These are phyloP conservation scores for Druceiella hillmani DNA, from an alignment of 2,888 invertebrate species.

Conservation along the genomic window DNA sequence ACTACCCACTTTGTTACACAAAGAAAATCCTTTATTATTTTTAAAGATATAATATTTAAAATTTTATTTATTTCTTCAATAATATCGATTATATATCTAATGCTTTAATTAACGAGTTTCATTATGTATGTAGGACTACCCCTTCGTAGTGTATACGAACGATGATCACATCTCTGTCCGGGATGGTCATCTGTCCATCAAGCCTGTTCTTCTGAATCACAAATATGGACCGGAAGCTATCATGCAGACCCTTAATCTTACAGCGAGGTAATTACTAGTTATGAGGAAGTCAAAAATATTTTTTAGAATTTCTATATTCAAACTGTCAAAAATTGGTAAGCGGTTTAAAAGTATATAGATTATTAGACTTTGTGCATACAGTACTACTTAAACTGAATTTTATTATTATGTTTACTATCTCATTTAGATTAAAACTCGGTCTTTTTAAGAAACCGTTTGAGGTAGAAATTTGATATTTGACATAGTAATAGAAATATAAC, in stretches of 20 bases:
- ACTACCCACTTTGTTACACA: too few species aligned
- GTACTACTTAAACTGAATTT: too few species aligned
- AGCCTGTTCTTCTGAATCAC: conserved; percentile 50
- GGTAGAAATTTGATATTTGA: too few species aligned
- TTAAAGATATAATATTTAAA: background rate
- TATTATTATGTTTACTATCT: too few species aligned
- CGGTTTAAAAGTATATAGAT: too few species aligned
- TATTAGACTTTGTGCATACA: too few species aligned
- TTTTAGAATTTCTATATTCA: too few species aligned
- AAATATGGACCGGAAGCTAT: conserved; percentile 45
- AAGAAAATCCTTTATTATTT: conserved; percentile 1
- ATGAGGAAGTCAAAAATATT: too few species aligned
- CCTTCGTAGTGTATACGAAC: conserved; percentile 62
- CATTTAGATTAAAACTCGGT: too few species aligned
- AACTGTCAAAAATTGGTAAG: too few species aligned
- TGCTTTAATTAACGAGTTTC: background rate
- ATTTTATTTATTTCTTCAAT: background rate
- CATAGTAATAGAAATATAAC: too few species aligned
- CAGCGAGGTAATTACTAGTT: conserved; percentile 33
- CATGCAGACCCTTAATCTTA: conserved; percentile 36
- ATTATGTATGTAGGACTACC: conserved; percentile 51
- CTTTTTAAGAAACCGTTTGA: too few species aligned
- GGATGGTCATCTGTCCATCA: conserved; percentile 54
- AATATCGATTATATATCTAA: background rate
- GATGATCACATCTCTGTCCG: conserved; percentile 49